Conservation (phyloP, 1,140 invertebrate species). For the Euglossa dilemma region DNA sequence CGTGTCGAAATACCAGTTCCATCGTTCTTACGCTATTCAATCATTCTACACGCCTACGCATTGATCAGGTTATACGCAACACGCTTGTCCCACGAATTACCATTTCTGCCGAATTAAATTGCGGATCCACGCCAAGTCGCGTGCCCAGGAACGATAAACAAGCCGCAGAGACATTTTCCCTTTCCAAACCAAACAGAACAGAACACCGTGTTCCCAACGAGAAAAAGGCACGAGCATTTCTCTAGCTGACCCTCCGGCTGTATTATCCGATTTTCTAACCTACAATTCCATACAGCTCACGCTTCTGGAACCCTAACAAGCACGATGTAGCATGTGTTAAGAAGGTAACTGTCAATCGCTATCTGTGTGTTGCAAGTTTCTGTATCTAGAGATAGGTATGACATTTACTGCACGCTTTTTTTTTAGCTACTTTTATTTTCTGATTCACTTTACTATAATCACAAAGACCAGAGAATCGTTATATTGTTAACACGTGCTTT, state of each 20-base stretch:
- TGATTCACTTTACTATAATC: too few species aligned
- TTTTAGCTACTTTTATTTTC: too few species aligned
- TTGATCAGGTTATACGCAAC: too few species aligned
- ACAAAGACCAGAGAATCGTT: too few species aligned
- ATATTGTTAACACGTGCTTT: too few species aligned
- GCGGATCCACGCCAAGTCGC: neutral
- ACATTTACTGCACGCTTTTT: too few species aligned
- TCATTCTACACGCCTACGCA: too few species aligned
- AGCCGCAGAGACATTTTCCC: neutral
- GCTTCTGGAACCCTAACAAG: neutral
- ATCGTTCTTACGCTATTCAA: neutral
- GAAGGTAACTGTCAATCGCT: too few species aligned
- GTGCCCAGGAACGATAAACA: neutral
- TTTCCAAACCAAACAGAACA: neutral
- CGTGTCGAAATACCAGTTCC: neutral
- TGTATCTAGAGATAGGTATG: too few species aligned
- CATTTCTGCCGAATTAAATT: neutral
- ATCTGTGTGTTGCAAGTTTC: too few species aligned
- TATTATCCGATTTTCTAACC: constrained; percentile 2
- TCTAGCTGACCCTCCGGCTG: neutral
- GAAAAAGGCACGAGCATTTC: neutral
- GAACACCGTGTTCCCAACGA: neutral
- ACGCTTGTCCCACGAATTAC: neutral
- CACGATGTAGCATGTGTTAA: neutral
- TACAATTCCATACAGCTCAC: neutral